phyloP scores from a whole-genome alignment of 2,113 vertebrate genomes.

The Lipophrys pholis region DNA sequence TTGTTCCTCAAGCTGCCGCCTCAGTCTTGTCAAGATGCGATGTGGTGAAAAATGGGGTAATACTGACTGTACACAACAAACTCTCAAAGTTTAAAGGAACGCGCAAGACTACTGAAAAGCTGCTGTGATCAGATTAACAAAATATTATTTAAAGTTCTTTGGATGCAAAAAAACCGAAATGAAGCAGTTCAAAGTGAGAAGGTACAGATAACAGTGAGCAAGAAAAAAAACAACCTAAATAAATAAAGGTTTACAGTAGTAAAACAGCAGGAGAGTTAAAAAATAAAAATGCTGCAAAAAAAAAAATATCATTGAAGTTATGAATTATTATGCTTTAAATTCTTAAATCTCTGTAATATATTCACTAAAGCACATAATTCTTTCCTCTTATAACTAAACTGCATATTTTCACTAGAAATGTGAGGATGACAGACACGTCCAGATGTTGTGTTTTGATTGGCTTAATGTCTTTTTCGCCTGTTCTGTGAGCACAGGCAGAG shows the following conservation, averaged over 20 bases:
- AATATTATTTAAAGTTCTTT: constrained; percentile 48
- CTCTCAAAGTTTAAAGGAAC: constrained; percentile 12
- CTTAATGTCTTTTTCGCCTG: constrained; percentile 9
- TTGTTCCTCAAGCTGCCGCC: too few species aligned
- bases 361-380: constrained; percentile 1
- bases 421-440: constrained; percentile 19
- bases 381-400: constrained; percentile 28
- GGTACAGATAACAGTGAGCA: constrained; percentile 12
- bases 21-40: too few species aligned
- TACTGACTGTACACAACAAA: constrained; percentile 26
- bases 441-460: constrained; percentile 24
- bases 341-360: constrained; percentile 12
- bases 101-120: background rate
- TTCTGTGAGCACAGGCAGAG: constrained; percentile 24
- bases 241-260: constrained; percentile 59
- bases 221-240: constrained; percentile 42
- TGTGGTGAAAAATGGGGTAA: constrained; percentile 26
- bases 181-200: constrained; percentile 18
- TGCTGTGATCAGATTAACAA: constrained; percentile 30
- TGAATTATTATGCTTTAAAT: constrained; percentile 31
- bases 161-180: constrained; percentile 36
- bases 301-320: constrained; percentile 40
- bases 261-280: constrained; percentile 52
- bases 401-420: constrained; percentile 28
- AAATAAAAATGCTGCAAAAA: constrained; percentile 37